These are phyloP conservation scores for Caretta caretta DNA, from an alignment of 2,113 vertebrate species.

Conservation along the genomic window DNA sequence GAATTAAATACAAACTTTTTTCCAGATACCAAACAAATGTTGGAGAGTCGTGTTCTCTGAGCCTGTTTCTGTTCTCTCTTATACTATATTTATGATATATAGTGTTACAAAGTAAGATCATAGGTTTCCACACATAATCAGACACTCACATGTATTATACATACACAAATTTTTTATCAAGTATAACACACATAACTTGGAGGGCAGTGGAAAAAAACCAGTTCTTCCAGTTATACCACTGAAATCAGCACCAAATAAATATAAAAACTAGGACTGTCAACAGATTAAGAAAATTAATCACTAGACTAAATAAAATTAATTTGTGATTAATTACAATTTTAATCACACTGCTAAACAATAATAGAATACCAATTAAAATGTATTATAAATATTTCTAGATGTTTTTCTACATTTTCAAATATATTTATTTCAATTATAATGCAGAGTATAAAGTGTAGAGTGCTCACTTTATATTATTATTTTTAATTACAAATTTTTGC, in stretches of 20 bases:
- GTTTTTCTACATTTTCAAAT: too few relatives aligned
- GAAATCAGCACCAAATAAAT: background rate
- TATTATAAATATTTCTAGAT: too few relatives aligned
- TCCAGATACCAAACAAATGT: background rate
- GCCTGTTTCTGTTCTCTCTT: background rate
- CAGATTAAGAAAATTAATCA: background rate
- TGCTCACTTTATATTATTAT: too few relatives aligned
- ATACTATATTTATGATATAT: background rate
- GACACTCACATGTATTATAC: rapidly evolving
- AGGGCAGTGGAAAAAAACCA: background rate
- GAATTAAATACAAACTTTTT: background rate
- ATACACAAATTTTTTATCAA: background rate
- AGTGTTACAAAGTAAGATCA: background rate
- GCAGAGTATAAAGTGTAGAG: too few relatives aligned
- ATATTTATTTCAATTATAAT: too few relatives aligned
- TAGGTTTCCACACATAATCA: background rate
- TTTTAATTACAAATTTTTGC: too few relatives aligned
- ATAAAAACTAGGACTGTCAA: background rate
- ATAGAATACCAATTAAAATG: too few relatives aligned
- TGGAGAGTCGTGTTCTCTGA: background rate
- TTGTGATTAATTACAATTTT: too few relatives aligned
- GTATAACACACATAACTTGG: background rate
- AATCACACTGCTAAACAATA: too few relatives aligned
- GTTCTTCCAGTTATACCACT: background rate
- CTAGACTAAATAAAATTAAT: too few relatives aligned